Evolutionary conservation across 1,140 invertebrate genomes (phyloP).

Genomic region (Brachionus sp.): DNA sequence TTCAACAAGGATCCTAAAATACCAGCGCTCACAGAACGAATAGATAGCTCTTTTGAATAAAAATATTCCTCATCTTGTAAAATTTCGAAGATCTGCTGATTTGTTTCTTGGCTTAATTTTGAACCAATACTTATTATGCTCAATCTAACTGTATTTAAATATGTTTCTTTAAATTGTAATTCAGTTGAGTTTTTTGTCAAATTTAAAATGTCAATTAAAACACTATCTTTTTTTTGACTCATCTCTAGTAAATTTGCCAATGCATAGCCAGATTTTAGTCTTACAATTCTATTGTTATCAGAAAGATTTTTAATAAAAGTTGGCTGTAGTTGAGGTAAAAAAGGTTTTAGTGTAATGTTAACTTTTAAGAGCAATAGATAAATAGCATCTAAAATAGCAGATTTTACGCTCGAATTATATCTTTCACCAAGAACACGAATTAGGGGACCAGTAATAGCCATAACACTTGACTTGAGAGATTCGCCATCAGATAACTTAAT

Average conservation of each 20-base stretch:
- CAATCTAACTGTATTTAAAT: slow-evolving; percentile 79
- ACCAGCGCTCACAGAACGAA: slow-evolving; percentile 74
- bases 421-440: slow-evolving; percentile 94
- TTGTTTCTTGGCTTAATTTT: slow-evolving; percentile 78
- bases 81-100: slow-evolving; percentile 71
- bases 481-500: slow-evolving; percentile 71
- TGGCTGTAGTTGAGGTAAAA: slow-evolving; percentile 93
- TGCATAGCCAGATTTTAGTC: slow-evolving; percentile 81
- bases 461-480: slow-evolving; percentile 86
- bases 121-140: slow-evolving; percentile 76
- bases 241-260: slow-evolving; percentile 82
- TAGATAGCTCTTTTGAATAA: slow-evolving; percentile 73
- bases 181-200: slow-evolving; percentile 79
- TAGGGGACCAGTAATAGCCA: slow-evolving; percentile 92
- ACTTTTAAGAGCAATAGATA: slow-evolving; percentile 82
- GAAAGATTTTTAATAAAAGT: slow-evolving; percentile 90
- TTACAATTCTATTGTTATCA: slow-evolving; percentile 78
- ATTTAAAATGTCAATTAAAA: slow-evolving; percentile 84
- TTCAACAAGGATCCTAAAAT: slow-evolving; percentile 79
- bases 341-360: slow-evolving; percentile 82
- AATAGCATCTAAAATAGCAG: slow-evolving; percentile 88
- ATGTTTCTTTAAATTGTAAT: slow-evolving; percentile 77
- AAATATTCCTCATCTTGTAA: slow-evolving; percentile 65
- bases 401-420: slow-evolving; percentile 86
- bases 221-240: slow-evolving; percentile 75